These are phyloP conservation scores for Cynopterus sphinx DNA, from an alignment of 2,797 vertebrate species.

Conservation along the genomic window DNA sequence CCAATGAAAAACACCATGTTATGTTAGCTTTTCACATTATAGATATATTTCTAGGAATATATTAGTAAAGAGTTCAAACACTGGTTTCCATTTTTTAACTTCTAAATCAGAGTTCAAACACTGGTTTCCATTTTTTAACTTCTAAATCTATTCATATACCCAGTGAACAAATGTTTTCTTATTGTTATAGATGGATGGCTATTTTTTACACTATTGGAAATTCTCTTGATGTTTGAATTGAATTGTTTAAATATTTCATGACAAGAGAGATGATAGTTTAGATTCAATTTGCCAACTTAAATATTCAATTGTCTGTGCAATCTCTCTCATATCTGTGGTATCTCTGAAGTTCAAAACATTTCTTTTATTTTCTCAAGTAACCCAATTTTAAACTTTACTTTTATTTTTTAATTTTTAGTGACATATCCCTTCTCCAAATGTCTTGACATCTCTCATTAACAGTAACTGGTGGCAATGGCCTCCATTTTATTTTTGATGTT, in stretches of 20 bases:
- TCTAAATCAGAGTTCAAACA: conserved; percentile 3
- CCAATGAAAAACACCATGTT: neutral
- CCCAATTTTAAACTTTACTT: neutral
- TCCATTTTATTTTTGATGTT: neutral
- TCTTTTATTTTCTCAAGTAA: neutral
- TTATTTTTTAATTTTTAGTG: neutral
- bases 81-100: neutral
- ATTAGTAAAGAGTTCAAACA: neutral
- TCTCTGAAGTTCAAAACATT: neutral
- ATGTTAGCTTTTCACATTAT: neutral
- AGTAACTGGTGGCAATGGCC: neutral
- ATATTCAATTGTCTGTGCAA: conserved; percentile 13
- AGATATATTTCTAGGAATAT: neutral
- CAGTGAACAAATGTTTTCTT: conserved; percentile 19
- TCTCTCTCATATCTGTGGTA: neutral
- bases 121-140: neutral
- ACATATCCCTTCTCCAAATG: neutral
- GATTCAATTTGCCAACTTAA: conserved; percentile 48
- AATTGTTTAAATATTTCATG: conserved; percentile 52
- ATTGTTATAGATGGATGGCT: neutral
- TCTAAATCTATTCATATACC: neutral
- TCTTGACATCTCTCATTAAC: neutral
- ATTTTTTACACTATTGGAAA: neutral
- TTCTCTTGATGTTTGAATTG: neutral
- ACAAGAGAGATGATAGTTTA: neutral